Evolutionary conservation across 2,888 invertebrate species (phyloP), one percentile per base, ranked within the genome.

Genomic region (Drosophila paramelanica): DNA sequence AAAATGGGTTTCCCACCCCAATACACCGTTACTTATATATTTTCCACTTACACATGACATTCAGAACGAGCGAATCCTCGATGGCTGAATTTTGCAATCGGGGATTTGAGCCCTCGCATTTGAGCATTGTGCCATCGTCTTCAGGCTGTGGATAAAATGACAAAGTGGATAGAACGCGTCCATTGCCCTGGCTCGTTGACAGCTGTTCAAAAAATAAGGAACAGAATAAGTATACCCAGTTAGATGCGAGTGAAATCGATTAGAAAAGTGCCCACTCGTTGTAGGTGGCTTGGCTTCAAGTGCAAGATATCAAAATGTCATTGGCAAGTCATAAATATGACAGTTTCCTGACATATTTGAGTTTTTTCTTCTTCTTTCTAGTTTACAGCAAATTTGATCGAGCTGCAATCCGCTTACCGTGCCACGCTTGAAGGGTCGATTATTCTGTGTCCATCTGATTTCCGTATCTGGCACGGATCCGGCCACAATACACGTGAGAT

Each of bases 401-500:
- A 27, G 10, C 2, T 53, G 53, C 60, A 61, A 62, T 68, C 61
- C 50, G 90, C 93, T 93, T 93, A 96, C 97, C 94, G 95, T 95
- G 91, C 96, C 96, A 83, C 95, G 94, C 79, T 95, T 94, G 92
- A 97, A 96, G 88, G 95, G 94, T 78, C 95, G 93, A 92, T 96
- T 96, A 90, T 96, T 97, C 91, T 96, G 95, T 90, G 95, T 95
- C 98, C 97, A 98, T 61, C 95, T 94, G 89, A 98, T 95, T 81
- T 95, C 95, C 36, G 98, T 97, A 77, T 96, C 95, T 27, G 98
- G 97, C 88, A 97, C 95, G 62, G 98, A 98, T 46, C 98, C 98
- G 80, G 95, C 94, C 51, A 96, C 96, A 90, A 96, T 95, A 92
- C 98, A 98, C 64, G 95, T 94, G 81, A 98, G 93, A 86, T 95